Percentiles rank a stretch among this genome's conserved stretches.
Evolutionary conservation across 2,113 vertebrate species (phyloP).

Genomic region (Dryoscopus gambensis): DNA sequence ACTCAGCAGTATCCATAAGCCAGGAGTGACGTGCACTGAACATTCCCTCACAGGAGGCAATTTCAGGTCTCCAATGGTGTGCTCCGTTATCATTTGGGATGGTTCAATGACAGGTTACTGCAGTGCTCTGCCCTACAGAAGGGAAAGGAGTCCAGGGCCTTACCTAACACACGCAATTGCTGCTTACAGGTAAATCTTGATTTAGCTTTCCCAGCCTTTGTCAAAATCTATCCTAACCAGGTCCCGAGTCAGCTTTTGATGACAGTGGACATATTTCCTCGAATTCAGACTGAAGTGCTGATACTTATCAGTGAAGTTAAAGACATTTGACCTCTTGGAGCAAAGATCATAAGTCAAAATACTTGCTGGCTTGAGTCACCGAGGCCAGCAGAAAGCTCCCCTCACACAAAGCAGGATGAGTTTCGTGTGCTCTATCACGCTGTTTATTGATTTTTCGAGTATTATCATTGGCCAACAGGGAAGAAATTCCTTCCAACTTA

Average conservation of each 20-base stretch:
- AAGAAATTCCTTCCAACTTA: conserved; percentile 80
- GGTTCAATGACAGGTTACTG: background rate
- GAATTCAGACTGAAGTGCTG: background rate
- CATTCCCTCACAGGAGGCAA: background rate
- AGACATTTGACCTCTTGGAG: background rate
- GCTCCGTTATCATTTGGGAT: background rate
- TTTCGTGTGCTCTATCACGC: conserved; percentile 37
- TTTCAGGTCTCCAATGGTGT: background rate
- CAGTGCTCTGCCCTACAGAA: background rate
- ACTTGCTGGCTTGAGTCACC: background rate
- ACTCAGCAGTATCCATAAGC: background rate
- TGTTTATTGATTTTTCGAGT: conserved; percentile 77
- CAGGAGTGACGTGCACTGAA: rapidly evolving
- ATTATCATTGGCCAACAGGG: conserved; percentile 76
- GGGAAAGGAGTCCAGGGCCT: background rate
- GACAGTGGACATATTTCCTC: background rate
- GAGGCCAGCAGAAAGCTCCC: background rate
- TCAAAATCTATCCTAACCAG: background rate
- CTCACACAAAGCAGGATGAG: background rate
- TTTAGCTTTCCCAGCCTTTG: background rate
- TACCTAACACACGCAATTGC: background rate
- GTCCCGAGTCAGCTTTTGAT: background rate
- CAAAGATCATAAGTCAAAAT: background rate
- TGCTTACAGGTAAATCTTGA: background rate
- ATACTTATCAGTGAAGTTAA: background rate